phyloP scores from a whole-genome alignment of 2,797 vertebrate species.

The Dicrostonyx torquatus region DNA sequence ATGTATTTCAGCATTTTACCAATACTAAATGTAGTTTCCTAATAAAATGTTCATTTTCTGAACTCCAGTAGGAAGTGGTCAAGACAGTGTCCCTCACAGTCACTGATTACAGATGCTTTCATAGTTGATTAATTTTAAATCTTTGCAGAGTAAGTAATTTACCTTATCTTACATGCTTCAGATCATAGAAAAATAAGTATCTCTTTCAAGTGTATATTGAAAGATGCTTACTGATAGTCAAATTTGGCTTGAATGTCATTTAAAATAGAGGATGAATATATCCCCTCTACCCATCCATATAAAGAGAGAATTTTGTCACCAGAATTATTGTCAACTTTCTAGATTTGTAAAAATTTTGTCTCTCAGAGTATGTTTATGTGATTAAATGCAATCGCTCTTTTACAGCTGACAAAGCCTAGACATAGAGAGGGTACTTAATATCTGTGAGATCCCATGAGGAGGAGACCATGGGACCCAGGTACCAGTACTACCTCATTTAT shows the following conservation, averaged over 20 bases:
- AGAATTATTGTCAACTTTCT: not conserved
- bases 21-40: not conserved
- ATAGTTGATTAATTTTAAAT: not conserved
- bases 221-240: not conserved
- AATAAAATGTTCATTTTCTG: not conserved
- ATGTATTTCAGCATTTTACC: not conserved
- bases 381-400: not conserved
- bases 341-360: not conserved
- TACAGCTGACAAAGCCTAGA: not conserved
- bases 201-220: not conserved
- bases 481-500: not conserved
- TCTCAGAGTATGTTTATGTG: not conserved
- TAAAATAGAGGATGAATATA: not conserved
- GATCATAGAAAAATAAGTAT: slow-evolving; percentile 28
- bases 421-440: not conserved
- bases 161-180: slow-evolving; percentile 34
- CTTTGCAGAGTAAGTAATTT: not conserved
- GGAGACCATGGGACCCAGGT: not conserved
- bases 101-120: not conserved
- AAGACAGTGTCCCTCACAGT: not conserved
- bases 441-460: not conserved
- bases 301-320: not conserved
- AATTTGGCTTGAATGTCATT: not conserved
- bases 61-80: not conserved
- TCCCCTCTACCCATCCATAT: not conserved